phyloP scores from a whole-genome alignment of 1,140 invertebrate species.

The Tetramorium alpestre region DNA sequence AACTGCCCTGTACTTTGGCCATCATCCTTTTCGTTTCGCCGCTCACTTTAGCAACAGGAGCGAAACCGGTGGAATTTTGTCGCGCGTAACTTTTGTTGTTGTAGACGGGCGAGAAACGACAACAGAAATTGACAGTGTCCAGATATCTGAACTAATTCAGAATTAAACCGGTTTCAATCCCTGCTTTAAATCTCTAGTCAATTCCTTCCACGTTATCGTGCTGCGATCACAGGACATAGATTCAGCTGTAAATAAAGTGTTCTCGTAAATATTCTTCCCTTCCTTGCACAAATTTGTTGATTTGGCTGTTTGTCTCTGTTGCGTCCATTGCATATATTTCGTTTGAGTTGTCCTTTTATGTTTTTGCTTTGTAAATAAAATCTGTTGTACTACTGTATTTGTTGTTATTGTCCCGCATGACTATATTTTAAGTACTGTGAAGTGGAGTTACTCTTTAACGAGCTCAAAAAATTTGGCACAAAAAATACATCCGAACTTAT shows the following conservation, averaged over 20 bases:
- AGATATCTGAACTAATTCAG: background rate
- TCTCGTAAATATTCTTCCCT: constrained; percentile 12
- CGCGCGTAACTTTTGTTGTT: background rate
- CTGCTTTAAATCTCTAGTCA: constrained; percentile 27
- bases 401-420: constrained; percentile 77
- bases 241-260: constrained; percentile 58
- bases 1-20: background rate
- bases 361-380: constrained; percentile 76
- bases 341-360: constrained; percentile 57
- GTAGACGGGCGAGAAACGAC: too few species aligned
- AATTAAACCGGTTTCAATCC: constrained; percentile 39
- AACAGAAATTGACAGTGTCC: background rate
- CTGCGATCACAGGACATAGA: constrained; percentile 32
- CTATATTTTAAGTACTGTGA: constrained; percentile 8
- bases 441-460: background rate
- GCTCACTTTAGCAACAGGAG: constrained; percentile 16
- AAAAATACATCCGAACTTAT: background rate
- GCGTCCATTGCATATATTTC: constrained; percentile 29
- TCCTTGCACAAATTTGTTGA: constrained; percentile 25
- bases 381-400: constrained; percentile 63
- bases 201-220: background rate
- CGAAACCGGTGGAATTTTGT: constrained; percentile 26
- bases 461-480: background rate
- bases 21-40: constrained; percentile 18
- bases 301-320: constrained; percentile 43